Evolutionary conservation across 1,140 invertebrate genomes (phyloP), one percentile per base, ranked within the genome.

Genomic region (Hyposmocoma kahamanoa): DNA sequence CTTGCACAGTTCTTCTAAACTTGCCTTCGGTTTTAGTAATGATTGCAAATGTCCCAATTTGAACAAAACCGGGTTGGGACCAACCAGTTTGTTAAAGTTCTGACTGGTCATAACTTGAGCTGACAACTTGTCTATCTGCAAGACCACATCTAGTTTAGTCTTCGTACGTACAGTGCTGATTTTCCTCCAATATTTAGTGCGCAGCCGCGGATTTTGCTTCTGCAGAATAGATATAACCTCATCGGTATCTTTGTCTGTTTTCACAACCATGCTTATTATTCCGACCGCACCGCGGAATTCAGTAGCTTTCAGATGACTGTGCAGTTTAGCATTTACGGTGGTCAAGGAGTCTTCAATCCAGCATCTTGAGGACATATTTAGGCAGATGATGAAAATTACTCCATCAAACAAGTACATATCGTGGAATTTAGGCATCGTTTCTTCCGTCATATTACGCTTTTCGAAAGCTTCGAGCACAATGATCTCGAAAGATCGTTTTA

Each of bases 361-460:
- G 2, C 44, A 15, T 38, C 67, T 62, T 0, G 76, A 67, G 17
- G 17, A 1, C 50, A 76, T 62, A 43, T 75, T 53, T 17, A 66
- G 55, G 22, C 78, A 79, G 17, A 84, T 82, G 8, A 81, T 67
- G 38, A 84, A 84, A n/a, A 84, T 75, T 0, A 81, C 76, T 13
- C 81, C 81, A 26, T 84, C 81, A 22, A 77, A 81, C 30, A 82
- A 44, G 38, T 84, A 82, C 20, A 82, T 67, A 26, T 84, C 81
- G 36, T 81, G 71, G 9, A 82, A 65, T 52, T 63, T 75, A 0
- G 78, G 81, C 26, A 72, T 60, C 0, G 42, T 42, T 0, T 58
- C 47, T 13, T 64, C 56, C 4, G 39, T 42, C 4, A 58, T 8
- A 4, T 47, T 53, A 2, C 54, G 53, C 18, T 56, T 55, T 3